phyloP scores from a whole-genome alignment of 2,113 vertebrate species.

The Thinocorus orbignyianus region DNA sequence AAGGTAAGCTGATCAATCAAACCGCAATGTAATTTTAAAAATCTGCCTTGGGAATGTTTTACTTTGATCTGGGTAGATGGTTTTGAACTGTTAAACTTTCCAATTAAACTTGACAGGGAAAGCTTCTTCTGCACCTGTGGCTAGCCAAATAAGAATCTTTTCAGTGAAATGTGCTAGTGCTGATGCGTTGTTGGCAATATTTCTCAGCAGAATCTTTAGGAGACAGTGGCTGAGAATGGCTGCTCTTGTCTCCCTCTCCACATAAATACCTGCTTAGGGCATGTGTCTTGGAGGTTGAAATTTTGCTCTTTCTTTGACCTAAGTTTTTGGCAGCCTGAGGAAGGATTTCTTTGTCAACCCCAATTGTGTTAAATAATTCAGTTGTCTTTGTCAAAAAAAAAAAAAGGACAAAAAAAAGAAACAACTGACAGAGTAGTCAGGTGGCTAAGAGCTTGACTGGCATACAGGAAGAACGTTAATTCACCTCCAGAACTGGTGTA shows the following conservation, averaged over 20 bases:
- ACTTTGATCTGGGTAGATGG: neutral
- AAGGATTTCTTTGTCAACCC: neutral
- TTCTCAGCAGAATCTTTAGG: neutral
- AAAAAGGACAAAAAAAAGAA: too few species aligned
- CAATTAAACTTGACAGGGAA: neutral
- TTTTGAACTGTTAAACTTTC: neutral
- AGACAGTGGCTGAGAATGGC: neutral
- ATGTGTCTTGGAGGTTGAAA: neutral
- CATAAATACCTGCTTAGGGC: neutral
- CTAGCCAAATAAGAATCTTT: neutral
- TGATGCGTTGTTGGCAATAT: neutral
- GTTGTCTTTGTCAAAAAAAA: neutral
- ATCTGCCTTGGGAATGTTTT: neutral
- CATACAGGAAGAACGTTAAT: neutral
- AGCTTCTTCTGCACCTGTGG: neutral
- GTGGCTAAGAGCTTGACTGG: neutral
- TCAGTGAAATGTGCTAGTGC: neutral
- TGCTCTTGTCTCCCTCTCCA: rapidly evolving
- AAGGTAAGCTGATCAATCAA: neutral
- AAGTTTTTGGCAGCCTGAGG: neutral
- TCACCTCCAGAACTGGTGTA: neutral
- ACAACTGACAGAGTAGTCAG: neutral
- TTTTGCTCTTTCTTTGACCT: neutral
- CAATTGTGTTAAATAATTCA: neutral
- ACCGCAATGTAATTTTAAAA: neutral